These are phyloP conservation scores for Caenorhabditis briggsae DNA, from an alignment of 1,140 invertebrate species.

Conservation along the genomic window DNA sequence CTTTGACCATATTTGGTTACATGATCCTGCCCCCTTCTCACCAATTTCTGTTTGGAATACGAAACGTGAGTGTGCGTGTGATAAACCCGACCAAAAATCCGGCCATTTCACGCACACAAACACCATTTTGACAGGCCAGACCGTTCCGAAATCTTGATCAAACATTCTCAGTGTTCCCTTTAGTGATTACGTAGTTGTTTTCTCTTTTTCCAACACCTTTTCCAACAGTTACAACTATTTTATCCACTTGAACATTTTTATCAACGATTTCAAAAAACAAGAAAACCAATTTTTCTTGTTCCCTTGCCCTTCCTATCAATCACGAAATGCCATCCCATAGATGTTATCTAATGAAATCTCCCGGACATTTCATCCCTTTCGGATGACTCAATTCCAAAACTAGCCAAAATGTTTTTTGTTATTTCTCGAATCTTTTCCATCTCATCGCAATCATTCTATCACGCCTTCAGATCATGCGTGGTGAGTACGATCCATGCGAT, in stretches of 20 bases:
- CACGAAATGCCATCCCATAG: neutral
- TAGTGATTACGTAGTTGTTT: conserved; percentile 18
- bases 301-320: too few species aligned
- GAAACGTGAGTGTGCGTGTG: conserved; percentile 33
- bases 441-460: neutral
- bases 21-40: neutral
- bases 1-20: conserved; percentile 24
- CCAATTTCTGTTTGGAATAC: neutral
- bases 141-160: conserved; percentile 38
- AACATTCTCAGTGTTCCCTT: conserved; percentile 13
- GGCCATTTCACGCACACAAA: neutral
- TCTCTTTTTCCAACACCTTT: neutral
- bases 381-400: conserved; percentile 18
- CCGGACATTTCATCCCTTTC: neutral
- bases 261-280: too few species aligned
- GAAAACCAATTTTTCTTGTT: too few species aligned
- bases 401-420: conserved; percentile 16
- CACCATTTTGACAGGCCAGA: conserved; percentile 43
- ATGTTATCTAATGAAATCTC: conserved; percentile 18
- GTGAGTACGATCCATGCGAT: conserved; percentile 38
- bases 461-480: conserved; percentile 43
- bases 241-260: too few species aligned
- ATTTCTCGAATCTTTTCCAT: neutral
- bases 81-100: conserved; percentile 17
- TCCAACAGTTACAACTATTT: neutral